A percentile compares a stretch with the other conserved stretches of the same genome.
These are phyloP conservation scores for Lipophrys pholis DNA, from an alignment of 2,113 vertebrate species.

Conservation along the genomic window DNA sequence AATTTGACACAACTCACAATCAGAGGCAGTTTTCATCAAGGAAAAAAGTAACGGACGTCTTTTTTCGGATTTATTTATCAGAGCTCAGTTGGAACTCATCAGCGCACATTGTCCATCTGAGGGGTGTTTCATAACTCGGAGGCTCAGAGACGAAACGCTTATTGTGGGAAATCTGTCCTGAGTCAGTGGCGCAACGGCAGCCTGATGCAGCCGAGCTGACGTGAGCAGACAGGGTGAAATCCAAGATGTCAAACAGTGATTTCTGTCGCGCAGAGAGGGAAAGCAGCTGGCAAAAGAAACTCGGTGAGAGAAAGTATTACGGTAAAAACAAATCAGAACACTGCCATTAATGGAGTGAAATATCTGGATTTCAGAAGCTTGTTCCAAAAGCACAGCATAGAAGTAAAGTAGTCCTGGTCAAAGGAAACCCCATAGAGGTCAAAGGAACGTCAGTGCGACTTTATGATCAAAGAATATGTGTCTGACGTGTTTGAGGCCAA, in stretches of 20 bases:
- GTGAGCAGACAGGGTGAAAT: not conserved
- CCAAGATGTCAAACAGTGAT: not conserved
- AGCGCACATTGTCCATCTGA: conserved; percentile 19
- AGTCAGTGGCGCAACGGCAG: too few species aligned
- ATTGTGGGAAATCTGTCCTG: not conserved
- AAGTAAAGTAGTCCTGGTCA: too few species aligned
- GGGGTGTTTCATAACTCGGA: conserved; percentile 42
- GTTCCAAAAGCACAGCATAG: not conserved
- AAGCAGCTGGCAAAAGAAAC: not conserved
- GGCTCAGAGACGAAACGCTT: not conserved
- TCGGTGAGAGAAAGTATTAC: not conserved
- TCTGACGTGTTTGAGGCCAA: too few species aligned
- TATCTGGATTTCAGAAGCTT: not conserved
- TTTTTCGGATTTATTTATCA: not conserved
- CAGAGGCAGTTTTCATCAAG: conserved; percentile 20
- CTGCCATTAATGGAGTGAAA: not conserved
- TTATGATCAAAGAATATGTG: too few species aligned
- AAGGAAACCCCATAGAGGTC: too few species aligned
- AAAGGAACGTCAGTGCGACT: too few species aligned
- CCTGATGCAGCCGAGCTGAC: too few species aligned
- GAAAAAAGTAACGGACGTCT: conserved; percentile 13
- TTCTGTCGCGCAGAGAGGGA: not conserved
- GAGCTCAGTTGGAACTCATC: conserved; percentile 34
- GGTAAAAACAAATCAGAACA: not conserved
- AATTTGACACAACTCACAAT: conserved; percentile 28